Conservation (phyloP, 2,888 invertebrate species). For the Euclidia mi region DNA sequence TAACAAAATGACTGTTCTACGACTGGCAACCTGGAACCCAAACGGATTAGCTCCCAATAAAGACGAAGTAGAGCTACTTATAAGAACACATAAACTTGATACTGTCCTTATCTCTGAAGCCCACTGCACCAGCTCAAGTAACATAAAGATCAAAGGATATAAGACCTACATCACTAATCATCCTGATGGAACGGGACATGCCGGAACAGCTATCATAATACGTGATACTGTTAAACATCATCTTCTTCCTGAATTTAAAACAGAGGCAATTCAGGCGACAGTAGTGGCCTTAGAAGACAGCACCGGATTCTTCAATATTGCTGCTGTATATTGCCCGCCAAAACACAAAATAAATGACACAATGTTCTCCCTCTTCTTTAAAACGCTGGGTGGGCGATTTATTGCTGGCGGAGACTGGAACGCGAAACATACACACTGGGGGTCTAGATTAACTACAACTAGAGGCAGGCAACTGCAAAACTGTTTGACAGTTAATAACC, state of each 20-base stretch:
- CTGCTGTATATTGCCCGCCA: slow-evolving; percentile 42
- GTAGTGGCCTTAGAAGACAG: slow-evolving; percentile 20
- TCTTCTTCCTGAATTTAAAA: background rate
- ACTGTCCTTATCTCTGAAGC: slow-evolving; percentile 33
- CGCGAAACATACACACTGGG: too few species aligned
- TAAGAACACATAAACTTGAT: slow-evolving; percentile 17
- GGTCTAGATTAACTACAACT: too few species aligned
- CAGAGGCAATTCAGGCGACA: slow-evolving; percentile 33
- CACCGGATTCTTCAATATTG: slow-evolving; percentile 17
- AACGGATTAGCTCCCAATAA: slow-evolving; percentile 30
- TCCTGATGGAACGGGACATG: slow-evolving; percentile 39
- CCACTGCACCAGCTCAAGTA: background rate
- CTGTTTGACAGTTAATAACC: too few species aligned
- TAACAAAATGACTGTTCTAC: slow-evolving; percentile 4
- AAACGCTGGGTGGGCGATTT: slow-evolving; percentile 17
- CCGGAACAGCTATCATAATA: slow-evolving; percentile 29
- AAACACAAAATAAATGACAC: slow-evolving; percentile 28
- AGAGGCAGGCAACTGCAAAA: too few species aligned
- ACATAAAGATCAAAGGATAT: background rate
- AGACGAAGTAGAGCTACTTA: slow-evolving; percentile 13
- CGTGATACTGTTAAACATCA: slow-evolving; percentile 25
- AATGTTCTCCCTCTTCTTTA: slow-evolving; percentile 9
- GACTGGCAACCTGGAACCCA: slow-evolving; percentile 35
- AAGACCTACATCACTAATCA: slow-evolving; percentile 17
- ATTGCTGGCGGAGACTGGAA: slow-evolving; percentile 36